Conservation (phyloP, 2,888 invertebrate genomes). For the Listrodromus nycthemerus region DNA sequence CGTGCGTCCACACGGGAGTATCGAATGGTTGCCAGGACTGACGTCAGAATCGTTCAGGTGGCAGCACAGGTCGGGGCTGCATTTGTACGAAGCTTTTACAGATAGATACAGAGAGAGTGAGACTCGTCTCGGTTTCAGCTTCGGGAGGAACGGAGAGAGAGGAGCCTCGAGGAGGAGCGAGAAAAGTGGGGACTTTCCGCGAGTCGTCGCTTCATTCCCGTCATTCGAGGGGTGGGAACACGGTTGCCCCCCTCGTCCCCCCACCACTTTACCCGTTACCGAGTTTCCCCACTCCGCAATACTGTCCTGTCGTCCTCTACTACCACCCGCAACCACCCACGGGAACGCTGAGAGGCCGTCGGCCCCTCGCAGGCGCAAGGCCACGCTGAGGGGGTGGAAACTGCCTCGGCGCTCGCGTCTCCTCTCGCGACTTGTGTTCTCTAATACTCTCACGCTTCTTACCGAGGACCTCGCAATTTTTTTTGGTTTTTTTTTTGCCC, state of each 20-base stretch:
- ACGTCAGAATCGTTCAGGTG: conserved; percentile 77
- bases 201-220: conserved; percentile 60
- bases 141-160: conserved; percentile 17
- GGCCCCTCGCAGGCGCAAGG: conserved; percentile 60
- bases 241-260: conserved; percentile 47
- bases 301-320: conserved; percentile 37
- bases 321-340: conserved; percentile 48
- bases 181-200: conserved; percentile 69
- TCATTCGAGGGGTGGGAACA: conserved; percentile 58
- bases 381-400: conserved; percentile 62
- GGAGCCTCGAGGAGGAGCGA: conserved; percentile 73
- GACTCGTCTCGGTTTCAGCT: conserved; percentile 32
- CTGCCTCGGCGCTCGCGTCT: conserved; percentile 23
- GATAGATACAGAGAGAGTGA: conserved; percentile 70
- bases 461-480: conserved; percentile 9
- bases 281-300: conserved; percentile 66
- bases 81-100: conserved; percentile 68
- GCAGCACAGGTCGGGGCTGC: conserved; percentile 81
- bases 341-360: conserved; percentile 66
- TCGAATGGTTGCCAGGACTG: conserved; percentile 26
- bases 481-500: background rate
- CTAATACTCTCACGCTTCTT: conserved; percentile 52
- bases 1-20: conserved; percentile 17
- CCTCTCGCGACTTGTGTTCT: conserved; percentile 36
- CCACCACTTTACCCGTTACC: conserved; percentile 38